Base-by-base conservation (phyloP, 1,140 invertebrate genomes). In the Drosophila asahinai region DNA sequence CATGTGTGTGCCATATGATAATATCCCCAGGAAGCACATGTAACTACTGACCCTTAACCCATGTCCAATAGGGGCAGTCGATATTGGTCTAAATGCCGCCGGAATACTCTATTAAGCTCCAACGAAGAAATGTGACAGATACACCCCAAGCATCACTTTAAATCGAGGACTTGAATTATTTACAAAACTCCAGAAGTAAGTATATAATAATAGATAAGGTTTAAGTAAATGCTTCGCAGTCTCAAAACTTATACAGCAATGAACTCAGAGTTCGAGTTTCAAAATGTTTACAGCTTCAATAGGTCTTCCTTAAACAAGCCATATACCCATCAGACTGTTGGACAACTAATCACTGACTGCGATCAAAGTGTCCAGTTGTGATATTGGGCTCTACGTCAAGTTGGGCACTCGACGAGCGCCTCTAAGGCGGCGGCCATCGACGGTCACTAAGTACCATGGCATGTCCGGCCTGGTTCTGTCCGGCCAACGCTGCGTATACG, bases 291-390 rank as follows among this genome's bases (percentile, higher is more conserved):
- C 38, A 7, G 6, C 36, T 42, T n/a, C 7, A 42, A 30, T 43
- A 4, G 12, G 5, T 30, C 22, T 36, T 19, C 30, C 1, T 6
- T 19, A 14, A 36, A 19, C 6, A 54, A 54, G 52, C 33, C 38
- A 7, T 9, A 22, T 4, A 15, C 14, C 65, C 25, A 55, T 22
- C 11, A 71, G 15, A 2, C 52, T 25, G 15, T 19, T 30, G 65
- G 63, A 74, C 71, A 82, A 81, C 81, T 89, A 81, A 89, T 90
- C 86, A 73, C 59, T 60, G 73, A 72, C 66, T 86, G 83, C 65
- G 52, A 90, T 90, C 86, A 86, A 90, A 86, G 75, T 80, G 86
- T 86, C 76, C 68, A 79, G 57, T 75, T 82, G 66, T 80, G 86
- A 90, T 82, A 89, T 81, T 72, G 76, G 70, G 58, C 66, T 77